phyloP scores from a whole-genome alignment of 2,888 invertebrate genomes.

The Scaptomyza parva region DNA sequence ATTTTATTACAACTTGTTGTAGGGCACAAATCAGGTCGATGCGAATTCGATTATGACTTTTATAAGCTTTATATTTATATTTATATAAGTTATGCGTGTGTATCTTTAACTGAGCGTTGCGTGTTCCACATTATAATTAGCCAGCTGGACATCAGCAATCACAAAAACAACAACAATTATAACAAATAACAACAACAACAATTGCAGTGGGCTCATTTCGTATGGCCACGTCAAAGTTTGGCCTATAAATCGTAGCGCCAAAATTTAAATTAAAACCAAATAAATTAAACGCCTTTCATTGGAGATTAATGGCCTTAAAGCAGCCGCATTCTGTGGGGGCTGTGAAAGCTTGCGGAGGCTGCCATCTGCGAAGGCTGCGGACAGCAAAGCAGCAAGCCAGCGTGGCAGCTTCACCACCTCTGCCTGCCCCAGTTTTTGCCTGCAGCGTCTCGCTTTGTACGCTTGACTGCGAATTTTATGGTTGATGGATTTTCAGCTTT shows the following conservation, averaged over 20 bases:
- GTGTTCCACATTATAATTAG: constrained; percentile 74
- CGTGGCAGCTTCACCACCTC: background rate
- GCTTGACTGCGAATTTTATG: constrained; percentile 80
- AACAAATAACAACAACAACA: constrained; percentile 29
- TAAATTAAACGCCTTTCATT: constrained; percentile 82
- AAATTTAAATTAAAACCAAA: constrained; percentile 81
- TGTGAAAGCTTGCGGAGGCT: constrained; percentile 2
- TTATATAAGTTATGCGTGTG: too few relatives aligned
- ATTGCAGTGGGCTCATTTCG: constrained; percentile 53
- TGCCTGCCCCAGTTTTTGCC: constrained; percentile 11
- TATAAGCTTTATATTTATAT: constrained; percentile 39
- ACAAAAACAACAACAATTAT: constrained; percentile 19
- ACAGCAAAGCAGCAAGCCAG: constrained; percentile 12
- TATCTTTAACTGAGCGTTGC: constrained; percentile 58
- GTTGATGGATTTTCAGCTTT: constrained; percentile 77
- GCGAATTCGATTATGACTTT: background rate
- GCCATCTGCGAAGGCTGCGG: constrained; percentile 2
- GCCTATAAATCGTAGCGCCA: constrained; percentile 78
- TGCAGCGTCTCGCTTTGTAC: constrained; percentile 67
- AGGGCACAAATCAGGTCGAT: constrained; percentile 17
- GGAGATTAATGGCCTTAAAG: constrained; percentile 80
- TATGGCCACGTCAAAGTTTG: constrained; percentile 71
- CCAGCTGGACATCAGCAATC: constrained; percentile 34
- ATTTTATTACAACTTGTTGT: background rate
- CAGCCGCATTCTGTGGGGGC: constrained; percentile 43